These are phyloP conservation scores for Hippolais icterina DNA, from an alignment of 2,113 vertebrate genomes.

Conservation along the genomic window DNA sequence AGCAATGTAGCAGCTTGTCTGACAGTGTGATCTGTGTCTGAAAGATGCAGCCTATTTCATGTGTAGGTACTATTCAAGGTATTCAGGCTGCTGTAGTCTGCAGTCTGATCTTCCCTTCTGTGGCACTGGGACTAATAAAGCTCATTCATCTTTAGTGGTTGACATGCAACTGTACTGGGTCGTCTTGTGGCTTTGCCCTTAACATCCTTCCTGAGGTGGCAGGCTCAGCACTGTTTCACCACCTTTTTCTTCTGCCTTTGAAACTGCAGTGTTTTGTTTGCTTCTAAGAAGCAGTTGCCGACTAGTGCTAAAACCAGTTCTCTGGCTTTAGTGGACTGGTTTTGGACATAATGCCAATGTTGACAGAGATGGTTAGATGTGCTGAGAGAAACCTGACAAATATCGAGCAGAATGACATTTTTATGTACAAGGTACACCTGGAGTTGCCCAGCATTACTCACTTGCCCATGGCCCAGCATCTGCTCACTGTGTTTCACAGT, in stretches of 20 bases:
- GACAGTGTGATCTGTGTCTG: neutral
- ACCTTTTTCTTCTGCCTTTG: neutral
- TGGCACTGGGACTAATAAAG: neutral
- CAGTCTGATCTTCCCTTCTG: neutral
- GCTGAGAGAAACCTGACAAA: neutral
- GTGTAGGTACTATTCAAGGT: neutral
- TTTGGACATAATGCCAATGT: neutral
- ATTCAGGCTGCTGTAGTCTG: neutral
- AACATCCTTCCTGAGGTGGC: neutral
- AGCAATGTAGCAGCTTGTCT: neutral
- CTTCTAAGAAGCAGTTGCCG: neutral
- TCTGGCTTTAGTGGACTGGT: neutral
- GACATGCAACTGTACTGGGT: neutral
- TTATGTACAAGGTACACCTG: neutral
- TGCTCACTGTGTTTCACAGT: neutral
- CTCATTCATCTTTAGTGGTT: neutral
- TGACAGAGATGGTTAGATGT: neutral
- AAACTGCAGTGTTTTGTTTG: neutral
- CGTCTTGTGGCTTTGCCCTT: neutral
- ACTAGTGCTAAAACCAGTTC: neutral
- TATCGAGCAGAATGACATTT: neutral
- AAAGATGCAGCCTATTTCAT: neutral
- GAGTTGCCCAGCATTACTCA: neutral
- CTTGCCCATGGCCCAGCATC: neutral
- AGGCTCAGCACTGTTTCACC: neutral